Conservation (phyloP, 2,797 vertebrate genomes). For the Halcyon leucocephala region DNA sequence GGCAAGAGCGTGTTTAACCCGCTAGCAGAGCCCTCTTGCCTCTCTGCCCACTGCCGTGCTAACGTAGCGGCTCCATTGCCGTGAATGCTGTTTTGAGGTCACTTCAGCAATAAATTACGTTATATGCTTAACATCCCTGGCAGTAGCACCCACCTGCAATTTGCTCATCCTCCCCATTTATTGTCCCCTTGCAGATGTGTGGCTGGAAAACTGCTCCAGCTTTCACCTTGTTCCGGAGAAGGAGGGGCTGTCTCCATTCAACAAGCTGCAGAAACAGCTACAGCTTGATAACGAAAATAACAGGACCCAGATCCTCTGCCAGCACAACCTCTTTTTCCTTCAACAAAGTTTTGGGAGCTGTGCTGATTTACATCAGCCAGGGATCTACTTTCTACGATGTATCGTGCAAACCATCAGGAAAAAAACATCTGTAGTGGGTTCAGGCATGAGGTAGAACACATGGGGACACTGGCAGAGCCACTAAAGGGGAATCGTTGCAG, state of each 20-base stretch:
- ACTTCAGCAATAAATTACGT: slow-evolving; percentile 67
- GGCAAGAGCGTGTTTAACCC: background rate
- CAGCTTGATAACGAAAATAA: background rate
- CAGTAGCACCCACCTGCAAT: slow-evolving; percentile 38
- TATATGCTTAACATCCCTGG: slow-evolving; percentile 36
- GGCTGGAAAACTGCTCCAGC: background rate
- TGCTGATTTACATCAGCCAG: background rate
- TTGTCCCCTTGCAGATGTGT: slow-evolving; percentile 16
- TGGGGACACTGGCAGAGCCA: background rate
- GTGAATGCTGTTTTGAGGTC: slow-evolving; percentile 49
- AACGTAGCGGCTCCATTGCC: background rate
- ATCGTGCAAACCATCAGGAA: background rate
- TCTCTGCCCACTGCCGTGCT: background rate
- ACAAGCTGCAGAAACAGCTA: background rate
- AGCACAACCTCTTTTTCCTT: background rate
- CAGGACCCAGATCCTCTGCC: background rate
- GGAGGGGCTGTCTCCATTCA: background rate
- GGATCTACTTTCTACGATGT: background rate
- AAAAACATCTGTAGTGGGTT: background rate
- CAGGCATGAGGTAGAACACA: background rate
- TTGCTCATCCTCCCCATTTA: slow-evolving; percentile 42
- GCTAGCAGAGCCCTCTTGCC: background rate
- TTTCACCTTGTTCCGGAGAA: rapidly evolving
- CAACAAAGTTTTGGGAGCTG: background rate
- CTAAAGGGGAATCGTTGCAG: background rate